A percentile compares a stretch with the other conserved stretches of the same genome.
These are phyloP conservation scores for Neosilurus hyrtlii DNA, from an alignment of 2,797 vertebrate genomes.

Conservation along the genomic window DNA sequence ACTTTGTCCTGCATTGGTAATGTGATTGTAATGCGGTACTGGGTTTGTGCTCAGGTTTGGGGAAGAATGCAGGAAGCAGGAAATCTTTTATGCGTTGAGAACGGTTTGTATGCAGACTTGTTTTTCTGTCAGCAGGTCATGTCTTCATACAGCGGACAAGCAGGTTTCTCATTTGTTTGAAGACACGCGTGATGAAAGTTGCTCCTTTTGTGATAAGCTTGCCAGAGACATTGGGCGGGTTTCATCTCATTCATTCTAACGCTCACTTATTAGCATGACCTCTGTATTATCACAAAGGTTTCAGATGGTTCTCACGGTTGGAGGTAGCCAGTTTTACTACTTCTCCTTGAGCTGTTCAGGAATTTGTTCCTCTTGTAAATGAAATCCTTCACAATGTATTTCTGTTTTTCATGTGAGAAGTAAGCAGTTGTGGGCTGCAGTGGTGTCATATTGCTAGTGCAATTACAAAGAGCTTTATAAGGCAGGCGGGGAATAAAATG, in stretches of 20 bases:
- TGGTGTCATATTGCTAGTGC: neutral
- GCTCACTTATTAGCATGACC: neutral
- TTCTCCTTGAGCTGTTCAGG: neutral
- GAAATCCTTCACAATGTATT: neutral
- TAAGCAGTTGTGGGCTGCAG: neutral
- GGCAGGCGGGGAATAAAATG: no score
- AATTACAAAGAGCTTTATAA: neutral
- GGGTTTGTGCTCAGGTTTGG: neutral
- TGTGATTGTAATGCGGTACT: neutral
- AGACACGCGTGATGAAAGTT: neutral
- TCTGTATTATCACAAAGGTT: neutral
- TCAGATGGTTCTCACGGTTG: neutral
- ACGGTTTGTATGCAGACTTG: neutral
- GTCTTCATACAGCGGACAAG: neutral
- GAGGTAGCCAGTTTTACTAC: neutral
- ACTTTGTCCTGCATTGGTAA: neutral
- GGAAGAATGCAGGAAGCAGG: slow-evolving; percentile 1
- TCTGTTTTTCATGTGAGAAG: neutral
- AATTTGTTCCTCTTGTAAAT: neutral
- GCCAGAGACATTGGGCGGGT: neutral
- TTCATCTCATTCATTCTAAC: neutral
- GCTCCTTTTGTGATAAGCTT: neutral
- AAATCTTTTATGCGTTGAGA: neutral
- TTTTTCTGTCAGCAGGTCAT: neutral
- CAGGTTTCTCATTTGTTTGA: neutral